These are phyloP conservation scores for Nysson spinosus DNA, from an alignment of 2,888 invertebrate species.

Conservation along the genomic window DNA sequence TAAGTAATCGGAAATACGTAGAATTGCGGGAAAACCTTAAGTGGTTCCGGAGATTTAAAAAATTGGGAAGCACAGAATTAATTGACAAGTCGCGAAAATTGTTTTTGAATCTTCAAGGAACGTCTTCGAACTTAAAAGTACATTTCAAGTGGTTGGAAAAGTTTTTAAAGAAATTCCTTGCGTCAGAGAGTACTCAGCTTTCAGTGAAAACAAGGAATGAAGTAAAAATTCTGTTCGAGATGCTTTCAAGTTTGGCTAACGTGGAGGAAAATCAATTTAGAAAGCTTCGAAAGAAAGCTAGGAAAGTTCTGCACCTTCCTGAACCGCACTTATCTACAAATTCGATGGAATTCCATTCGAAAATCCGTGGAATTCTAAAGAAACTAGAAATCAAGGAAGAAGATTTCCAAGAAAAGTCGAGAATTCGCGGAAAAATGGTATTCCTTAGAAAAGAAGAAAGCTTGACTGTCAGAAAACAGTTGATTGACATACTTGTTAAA, in stretches of 20 bases:
- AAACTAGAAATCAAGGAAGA: conserved; percentile 51
- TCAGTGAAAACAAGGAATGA: conserved; percentile 50
- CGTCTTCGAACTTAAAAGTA: conserved; percentile 82
- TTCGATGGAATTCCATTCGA: conserved; percentile 44
- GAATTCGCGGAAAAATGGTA: conserved; percentile 55
- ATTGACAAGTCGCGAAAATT: conserved; percentile 51
- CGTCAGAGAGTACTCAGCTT: no score
- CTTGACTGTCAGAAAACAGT: conserved; percentile 32
- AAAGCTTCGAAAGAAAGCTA: conserved; percentile 65
- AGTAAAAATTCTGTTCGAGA: conserved; percentile 44
- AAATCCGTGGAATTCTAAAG: conserved; percentile 45
- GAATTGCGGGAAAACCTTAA: conserved; percentile 78
- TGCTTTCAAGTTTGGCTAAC: conserved; percentile 23
- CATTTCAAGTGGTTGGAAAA: conserved; percentile 88
- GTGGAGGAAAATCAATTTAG: conserved; percentile 47
- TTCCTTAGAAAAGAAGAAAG: conserved; percentile 50
- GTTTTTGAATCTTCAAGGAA: conserved; percentile 75
- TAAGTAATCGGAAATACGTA: conserved; percentile 77
- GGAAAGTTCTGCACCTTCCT: conserved; percentile 57
- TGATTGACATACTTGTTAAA: no score
- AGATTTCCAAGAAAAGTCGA: conserved; percentile 22
- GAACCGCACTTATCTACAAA: conserved; percentile 62
- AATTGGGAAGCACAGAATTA: conserved; percentile 72
- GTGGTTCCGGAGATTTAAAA: conserved; percentile 79
- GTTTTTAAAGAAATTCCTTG: conserved; percentile 65